Percentiles rank a stretch among this genome's conserved stretches.
Evolutionary conservation across 2,113 vertebrate genomes (phyloP).

Genomic region (Lagenorhynchus albirostris): DNA sequence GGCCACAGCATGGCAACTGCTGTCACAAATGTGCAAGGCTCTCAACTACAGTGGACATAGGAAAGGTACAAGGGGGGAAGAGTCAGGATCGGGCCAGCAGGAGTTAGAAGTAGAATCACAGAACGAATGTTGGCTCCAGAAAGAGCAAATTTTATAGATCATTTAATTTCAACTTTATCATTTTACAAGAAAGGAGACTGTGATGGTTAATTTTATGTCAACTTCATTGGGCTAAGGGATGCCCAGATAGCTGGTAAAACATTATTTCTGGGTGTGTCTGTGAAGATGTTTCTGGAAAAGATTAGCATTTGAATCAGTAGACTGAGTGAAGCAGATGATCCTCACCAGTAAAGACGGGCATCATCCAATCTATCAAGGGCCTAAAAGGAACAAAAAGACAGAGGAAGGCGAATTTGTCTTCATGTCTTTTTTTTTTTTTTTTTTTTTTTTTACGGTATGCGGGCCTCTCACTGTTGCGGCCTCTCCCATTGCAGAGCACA

Average conservation of each 20-base stretch:
- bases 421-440: background rate
- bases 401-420: background rate
- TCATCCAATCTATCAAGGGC: rapidly evolving
- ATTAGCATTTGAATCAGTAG: background rate
- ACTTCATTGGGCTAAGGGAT: background rate
- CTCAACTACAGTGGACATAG: rapidly evolving
- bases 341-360: rapidly evolving
- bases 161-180: background rate
- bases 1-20: background rate
- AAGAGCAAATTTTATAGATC: background rate
- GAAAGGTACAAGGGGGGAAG: background rate
- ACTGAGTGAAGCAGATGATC: background rate
- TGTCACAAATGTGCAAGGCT: rapidly evolving
- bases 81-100: background rate
- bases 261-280: background rate
- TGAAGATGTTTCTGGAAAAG: background rate
- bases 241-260: background rate
- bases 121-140: background rate
- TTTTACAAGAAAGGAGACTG: background rate
- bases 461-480: too few relatives aligned
- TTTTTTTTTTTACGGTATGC: too few relatives aligned
- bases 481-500: too few relatives aligned
- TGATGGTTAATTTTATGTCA: background rate
- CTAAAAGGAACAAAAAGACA: background rate
- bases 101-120: background rate